These are phyloP conservation scores for Acanthochromis polyacanthus DNA, from an alignment of 2,113 vertebrate genomes.

Conservation along the genomic window DNA sequence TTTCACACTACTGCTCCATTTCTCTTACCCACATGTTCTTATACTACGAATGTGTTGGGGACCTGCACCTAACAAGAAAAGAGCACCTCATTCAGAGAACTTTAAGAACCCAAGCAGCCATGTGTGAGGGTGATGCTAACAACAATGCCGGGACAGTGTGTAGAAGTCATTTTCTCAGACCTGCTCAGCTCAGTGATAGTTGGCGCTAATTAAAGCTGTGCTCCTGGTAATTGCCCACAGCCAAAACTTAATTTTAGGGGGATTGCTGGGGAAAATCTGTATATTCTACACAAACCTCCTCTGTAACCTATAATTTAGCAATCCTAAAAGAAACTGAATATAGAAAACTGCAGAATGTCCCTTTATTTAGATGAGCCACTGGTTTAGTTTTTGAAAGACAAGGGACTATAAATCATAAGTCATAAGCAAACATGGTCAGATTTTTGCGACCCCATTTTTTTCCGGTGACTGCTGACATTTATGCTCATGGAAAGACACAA, in stretches of 20 bases:
- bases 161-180: constrained; percentile 55
- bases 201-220: constrained; percentile 72
- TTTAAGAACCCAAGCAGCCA: background rate
- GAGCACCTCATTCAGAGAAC: constrained; percentile 26
- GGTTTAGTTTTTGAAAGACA: constrained; percentile 62
- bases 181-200: constrained; percentile 54
- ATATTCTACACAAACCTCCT: constrained; percentile 66
- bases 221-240: constrained; percentile 77
- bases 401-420: constrained; percentile 54
- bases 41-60: constrained; percentile 13
- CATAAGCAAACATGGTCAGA: constrained; percentile 23
- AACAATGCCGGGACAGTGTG: constrained; percentile 18
- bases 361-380: constrained; percentile 70
- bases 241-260: constrained; percentile 76
- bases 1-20: constrained; percentile 8
- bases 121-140: constrained; percentile 8
- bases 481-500: constrained; percentile 18
- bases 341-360: constrained; percentile 62
- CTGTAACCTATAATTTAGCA: constrained; percentile 70
- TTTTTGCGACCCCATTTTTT: constrained; percentile 19
- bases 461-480: constrained; percentile 4
- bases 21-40: constrained; percentile 42
- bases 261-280: constrained; percentile 68
- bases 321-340: constrained; percentile 64
- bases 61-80: constrained; percentile 18